Percentiles rank a stretch among this genome's conserved stretches.
Evolutionary conservation across 2,113 vertebrate genomes (phyloP).

Genomic region (Eleginops maclovinus): DNA sequence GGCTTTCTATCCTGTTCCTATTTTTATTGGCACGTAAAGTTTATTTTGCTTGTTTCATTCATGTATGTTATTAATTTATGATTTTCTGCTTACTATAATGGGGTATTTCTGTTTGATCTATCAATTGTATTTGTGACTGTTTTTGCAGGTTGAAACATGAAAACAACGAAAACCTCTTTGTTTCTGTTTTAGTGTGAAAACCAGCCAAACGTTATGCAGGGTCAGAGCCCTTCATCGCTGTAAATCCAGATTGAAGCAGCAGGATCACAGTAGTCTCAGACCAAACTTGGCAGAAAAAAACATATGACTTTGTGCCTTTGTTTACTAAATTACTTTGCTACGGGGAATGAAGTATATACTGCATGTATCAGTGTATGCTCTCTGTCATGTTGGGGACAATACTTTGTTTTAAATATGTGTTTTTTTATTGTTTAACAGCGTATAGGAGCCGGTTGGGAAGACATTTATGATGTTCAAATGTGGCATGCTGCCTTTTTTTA

Average conservation of each 20-base stretch:
- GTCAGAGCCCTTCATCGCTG: constrained; percentile 45
- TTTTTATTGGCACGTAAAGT: constrained; percentile 10
- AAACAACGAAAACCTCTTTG: constrained; percentile 1
- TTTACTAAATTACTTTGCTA: constrained; percentile 36
- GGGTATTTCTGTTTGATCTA: neutral
- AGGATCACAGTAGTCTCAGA: constrained; percentile 47
- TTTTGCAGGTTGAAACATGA: neutral
- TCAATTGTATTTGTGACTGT: neutral
- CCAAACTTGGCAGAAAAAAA: constrained; percentile 48
- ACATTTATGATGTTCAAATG: constrained; percentile 34
- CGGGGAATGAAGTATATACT: constrained; percentile 41
- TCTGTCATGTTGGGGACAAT: constrained; percentile 16
- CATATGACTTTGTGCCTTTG: constrained; percentile 73
- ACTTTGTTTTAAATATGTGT: constrained; percentile 15
- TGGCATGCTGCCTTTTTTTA: constrained; percentile 65
- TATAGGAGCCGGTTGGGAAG: constrained; percentile 6
- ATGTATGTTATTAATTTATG: neutral
- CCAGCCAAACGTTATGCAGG: constrained; percentile 38
- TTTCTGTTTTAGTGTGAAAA: constrained; percentile 30
- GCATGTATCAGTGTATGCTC: constrained; percentile 45
- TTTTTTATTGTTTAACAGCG: constrained; percentile 1
- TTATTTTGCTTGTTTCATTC: neutral
- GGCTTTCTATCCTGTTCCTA: constrained; percentile 54
- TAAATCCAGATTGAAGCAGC: constrained; percentile 14
- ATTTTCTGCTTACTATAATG: constrained; percentile 1